A percentile compares a stretch with the other conserved stretches of the same genome.
Conservation (phyloP, 1,140 invertebrate species). For the Ptiloglossa arizonensis region DNA sequence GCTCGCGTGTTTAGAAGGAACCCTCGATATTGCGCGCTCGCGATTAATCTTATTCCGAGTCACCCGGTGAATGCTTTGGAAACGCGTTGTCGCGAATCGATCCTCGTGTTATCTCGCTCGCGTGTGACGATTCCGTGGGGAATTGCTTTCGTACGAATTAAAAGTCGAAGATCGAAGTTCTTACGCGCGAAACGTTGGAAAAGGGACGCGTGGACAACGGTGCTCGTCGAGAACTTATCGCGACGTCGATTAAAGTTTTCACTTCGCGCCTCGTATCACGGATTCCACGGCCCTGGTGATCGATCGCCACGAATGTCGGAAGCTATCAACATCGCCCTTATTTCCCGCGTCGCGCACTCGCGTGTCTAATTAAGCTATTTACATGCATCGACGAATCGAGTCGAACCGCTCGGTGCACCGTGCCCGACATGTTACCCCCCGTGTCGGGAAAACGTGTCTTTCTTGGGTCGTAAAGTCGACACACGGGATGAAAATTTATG, state of each 20-base stretch:
- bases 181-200: conserved; percentile 41
- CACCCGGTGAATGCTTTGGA: conserved; percentile 49
- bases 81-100: conserved; percentile 51
- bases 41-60: conserved; percentile 57
- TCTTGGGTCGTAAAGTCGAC: no score
- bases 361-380: neutral
- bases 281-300: conserved; percentile 47
- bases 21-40: conserved; percentile 28
- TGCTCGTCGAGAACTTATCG: conserved; percentile 39
- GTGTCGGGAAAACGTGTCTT: no score
- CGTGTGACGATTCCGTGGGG: conserved; percentile 47
- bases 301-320: conserved; percentile 42
- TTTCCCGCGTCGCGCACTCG: conserved; percentile 8
- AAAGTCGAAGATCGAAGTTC: conserved; percentile 66
- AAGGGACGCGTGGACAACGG: conserved; percentile 20
- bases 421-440: no score
- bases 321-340: conserved; percentile 30
- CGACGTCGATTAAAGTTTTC: conserved; percentile 59
- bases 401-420: no score
- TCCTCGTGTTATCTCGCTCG: conserved; percentile 33
- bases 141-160: conserved; percentile 66
- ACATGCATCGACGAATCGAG: neutral
- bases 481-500: no score
- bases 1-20: conserved; percentile 46
- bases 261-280: conserved; percentile 46